Percentiles rank a stretch among this genome's conserved stretches.
These are phyloP conservation scores for Elysia crispata DNA, from an alignment of 2,888 invertebrate genomes.

Conservation along the genomic window DNA sequence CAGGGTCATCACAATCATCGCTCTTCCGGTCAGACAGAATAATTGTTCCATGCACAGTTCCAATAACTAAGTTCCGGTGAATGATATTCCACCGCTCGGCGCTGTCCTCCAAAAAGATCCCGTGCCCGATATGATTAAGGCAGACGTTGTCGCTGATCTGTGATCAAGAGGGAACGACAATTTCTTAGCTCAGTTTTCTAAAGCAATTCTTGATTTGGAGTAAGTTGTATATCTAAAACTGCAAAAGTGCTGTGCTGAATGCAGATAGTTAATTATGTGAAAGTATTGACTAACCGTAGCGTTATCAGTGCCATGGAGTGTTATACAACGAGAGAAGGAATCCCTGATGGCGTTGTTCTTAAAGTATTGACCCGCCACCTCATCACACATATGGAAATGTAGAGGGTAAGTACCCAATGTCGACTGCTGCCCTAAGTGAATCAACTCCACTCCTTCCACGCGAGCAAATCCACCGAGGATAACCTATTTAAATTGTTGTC, in stretches of 20 bases:
- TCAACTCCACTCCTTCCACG: constrained; percentile 68
- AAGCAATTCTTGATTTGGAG: no score
- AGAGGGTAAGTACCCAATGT: constrained; percentile 68
- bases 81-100: constrained; percentile 63
- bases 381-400: constrained; percentile 73
- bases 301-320: constrained; percentile 71
- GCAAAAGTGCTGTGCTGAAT: no score
- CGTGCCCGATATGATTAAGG: constrained; percentile 69
- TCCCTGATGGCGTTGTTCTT: constrained; percentile 69
- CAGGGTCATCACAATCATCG: constrained; percentile 39
- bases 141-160: constrained; percentile 68
- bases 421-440: constrained; percentile 70
- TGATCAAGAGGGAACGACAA: no score
- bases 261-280: no score
- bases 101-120: constrained; percentile 72
- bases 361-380: constrained; percentile 61
- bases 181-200: no score
- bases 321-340: constrained; percentile 69
- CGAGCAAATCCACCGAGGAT: constrained; percentile 52
- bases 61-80: constrained; percentile 61
- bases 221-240: no score
- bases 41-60: constrained; percentile 51
- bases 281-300: constrained; percentile 51
- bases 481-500: constrained; percentile 42
- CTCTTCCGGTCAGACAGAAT: constrained; percentile 52